Base-by-base conservation (phyloP, 2,797 vertebrate genomes). In the Hafferia zeledoni region DNA sequence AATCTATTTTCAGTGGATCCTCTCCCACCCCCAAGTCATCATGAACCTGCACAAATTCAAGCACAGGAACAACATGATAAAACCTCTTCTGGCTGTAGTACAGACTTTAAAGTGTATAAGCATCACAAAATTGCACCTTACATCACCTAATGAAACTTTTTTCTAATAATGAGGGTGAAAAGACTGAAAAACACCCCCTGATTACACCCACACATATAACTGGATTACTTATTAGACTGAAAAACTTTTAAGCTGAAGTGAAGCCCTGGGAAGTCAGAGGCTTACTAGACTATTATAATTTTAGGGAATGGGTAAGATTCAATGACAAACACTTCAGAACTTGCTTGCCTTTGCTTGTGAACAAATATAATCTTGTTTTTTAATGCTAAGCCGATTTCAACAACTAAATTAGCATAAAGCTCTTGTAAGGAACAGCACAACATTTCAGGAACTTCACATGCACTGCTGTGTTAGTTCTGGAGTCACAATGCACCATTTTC, bases 391-490 rank as follows among this genome's bases (percentile, higher is more conserved):
- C 37, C 35, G 44, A 72, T 71, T n/a, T 35, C 41, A 79, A 49
- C 39, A 67, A 33, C 25, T 43, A 74, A 33, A 46, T 91, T 39
- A 89, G 87, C 74, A 76, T 46, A 74, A 76, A 85, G 65, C 9
- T 64, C 56, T 52, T 43, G 0, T 4, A 76, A 85, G 82, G 93
- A 90, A 53, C 11, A 94, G 91, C 95, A 77, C 50, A 77, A 74
- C 81, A 57, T 67, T 67, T 86, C 44, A 24, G 83, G 69, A 64
- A 89, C 72, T 79, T 93, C 6, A 67, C 20, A 6, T 0, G 25
- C 22, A 11, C n/a, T 53, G 52, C 74, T 69, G 14, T 0, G 0
- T 3, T 76, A 28, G 33, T 13, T 56, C 55, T 44, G 59, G n/a
- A 44, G 31, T 37, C 35, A 50, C 43, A 64, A 50, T 10, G 77